Percentiles rank a stretch among this genome's conserved stretches.
These are phyloP conservation scores for Metopolophium dirhodum DNA, from an alignment of 1,140 invertebrate species.

Conservation along the genomic window DNA sequence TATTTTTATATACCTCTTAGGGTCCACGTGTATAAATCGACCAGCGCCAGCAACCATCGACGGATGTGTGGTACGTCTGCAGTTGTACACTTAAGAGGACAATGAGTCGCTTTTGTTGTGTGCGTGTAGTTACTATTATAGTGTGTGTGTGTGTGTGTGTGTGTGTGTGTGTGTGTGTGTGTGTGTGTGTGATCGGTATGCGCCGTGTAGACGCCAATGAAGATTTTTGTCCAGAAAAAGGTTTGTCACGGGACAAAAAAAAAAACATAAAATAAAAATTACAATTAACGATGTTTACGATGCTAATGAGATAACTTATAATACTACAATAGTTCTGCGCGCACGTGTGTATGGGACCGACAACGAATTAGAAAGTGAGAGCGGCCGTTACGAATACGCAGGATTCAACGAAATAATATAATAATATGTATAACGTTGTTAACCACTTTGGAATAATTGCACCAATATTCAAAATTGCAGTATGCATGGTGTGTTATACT, in stretches of 20 bases:
- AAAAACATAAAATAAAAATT: neutral
- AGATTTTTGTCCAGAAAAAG: constrained; percentile 8
- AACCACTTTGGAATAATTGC: neutral
- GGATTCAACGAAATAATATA: neutral
- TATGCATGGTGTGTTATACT: neutral
- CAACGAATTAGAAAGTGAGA: constrained; percentile 34
- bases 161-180: neutral
- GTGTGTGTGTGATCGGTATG: neutral
- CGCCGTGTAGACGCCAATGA: neutral
- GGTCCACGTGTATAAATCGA: neutral
- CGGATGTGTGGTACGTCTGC: neutral
- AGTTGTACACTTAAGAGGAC: neutral
- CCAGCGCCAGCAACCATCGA: neutral
- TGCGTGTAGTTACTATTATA: neutral
- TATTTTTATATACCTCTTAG: neutral
- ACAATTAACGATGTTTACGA: neutral
- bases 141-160: neutral
- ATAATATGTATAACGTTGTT: neutral
- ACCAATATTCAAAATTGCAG: neutral
- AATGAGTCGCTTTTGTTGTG: neutral
- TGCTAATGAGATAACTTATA: constrained; percentile 18
- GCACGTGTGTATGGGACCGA: neutral
- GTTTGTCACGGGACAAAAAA: neutral
- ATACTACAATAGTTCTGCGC: neutral
- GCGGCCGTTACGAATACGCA: neutral